Percentiles rank a stretch among this genome's conserved stretches.
These are phyloP conservation scores for Drosophila dives DNA, from an alignment of 2,888 invertebrate species.

Conservation along the genomic window DNA sequence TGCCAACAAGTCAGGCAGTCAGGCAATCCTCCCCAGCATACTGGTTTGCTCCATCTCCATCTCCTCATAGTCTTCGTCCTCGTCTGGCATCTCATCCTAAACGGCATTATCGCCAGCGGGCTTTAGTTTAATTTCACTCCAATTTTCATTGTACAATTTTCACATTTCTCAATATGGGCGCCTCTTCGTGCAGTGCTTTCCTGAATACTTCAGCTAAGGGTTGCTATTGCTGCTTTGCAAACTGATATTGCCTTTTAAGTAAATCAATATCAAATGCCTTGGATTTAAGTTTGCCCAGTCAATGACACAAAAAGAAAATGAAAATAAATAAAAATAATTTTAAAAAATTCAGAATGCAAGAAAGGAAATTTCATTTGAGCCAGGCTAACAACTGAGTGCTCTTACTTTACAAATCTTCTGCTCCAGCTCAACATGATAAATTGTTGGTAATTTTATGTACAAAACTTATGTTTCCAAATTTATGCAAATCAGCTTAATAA, in stretches of 20 bases:
- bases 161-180: slow-evolving; percentile 69
- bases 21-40: slow-evolving; percentile 18
- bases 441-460: background rate
- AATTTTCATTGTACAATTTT: slow-evolving; percentile 79
- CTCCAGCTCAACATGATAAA: background rate
- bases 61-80: background rate
- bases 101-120: slow-evolving; percentile 65
- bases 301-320: slow-evolving; percentile 23
- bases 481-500: background rate
- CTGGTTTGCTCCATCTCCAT: background rate
- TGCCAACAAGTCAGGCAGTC: slow-evolving; percentile 71
- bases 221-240: slow-evolving; percentile 58
- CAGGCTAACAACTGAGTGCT: slow-evolving; percentile 19
- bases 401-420: slow-evolving; percentile 4
- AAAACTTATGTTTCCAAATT: background rate
- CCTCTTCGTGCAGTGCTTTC: background rate
- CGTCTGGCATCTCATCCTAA: slow-evolving; percentile 24
- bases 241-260: slow-evolving; percentile 78
- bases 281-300: slow-evolving; percentile 75
- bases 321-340: background rate
- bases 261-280: slow-evolving; percentile 75
- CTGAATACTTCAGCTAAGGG: slow-evolving; percentile 48
- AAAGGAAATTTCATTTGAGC: slow-evolving; percentile 1
- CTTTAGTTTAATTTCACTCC: slow-evolving; percentile 77
- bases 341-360: slow-evolving; percentile 29